Evolutionary conservation across 1,140 invertebrate genomes (phyloP), one percentile per base, ranked within the genome.

Genomic region (Rhopalosiphum maidis): DNA sequence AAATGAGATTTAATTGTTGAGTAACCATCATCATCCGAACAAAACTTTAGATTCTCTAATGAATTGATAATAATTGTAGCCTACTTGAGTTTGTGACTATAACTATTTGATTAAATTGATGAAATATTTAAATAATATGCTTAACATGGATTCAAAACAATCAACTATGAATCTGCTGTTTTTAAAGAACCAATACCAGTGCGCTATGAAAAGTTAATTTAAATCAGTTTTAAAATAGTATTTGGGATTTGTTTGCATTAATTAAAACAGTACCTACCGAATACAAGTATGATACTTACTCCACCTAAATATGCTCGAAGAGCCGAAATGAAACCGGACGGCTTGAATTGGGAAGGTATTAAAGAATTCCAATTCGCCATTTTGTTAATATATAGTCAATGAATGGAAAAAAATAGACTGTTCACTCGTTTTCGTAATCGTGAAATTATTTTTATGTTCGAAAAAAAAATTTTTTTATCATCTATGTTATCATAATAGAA

Each of bases 331-430:
- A 93, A 93, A 85, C 46, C 82, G 3, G 91, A 86, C 21, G 91
- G 82, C 30, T 93, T 82, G 46, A 93, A 93, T 25, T 93, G 82
- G 0, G 48, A 41, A 0, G 91, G 91, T 25, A 93, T 30, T 86
- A 83, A 30, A 7, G n/a, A 1, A 35, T 83, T 83, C 91, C 82
- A 86, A 51, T 93, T 93, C 1, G 91, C 82, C 91, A 93, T 93
- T 85, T 41, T 92, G 83, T 37, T 18, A 83, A 77, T 8, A 37
- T 37, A 7, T 37, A 68, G 2, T 68, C 9, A 1, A 68, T 15
- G 30, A 68, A 68, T 18, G 30, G 30, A 68, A n/a, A 18, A 68
- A 68, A 5, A 18, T 68, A 0, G 30, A n/a, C 3, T 18, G 30
- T 68, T 18, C 35, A 23, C 35, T 83, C 18, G 35, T 85, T 43